These are phyloP conservation scores for Tragelaphus buxtoni DNA, from an alignment of 2,113 vertebrate species.

Conservation along the genomic window DNA sequence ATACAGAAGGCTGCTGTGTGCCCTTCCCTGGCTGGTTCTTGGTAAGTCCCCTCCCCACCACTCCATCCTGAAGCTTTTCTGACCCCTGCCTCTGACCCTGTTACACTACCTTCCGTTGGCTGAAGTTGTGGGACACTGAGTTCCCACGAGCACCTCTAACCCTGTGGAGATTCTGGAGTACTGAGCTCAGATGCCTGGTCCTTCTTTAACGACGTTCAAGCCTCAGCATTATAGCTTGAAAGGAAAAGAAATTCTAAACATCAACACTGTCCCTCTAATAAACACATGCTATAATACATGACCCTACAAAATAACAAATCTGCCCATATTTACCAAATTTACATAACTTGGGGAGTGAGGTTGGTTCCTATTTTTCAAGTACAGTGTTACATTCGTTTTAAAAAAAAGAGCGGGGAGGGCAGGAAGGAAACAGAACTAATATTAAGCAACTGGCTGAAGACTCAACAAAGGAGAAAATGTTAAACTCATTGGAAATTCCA, in stretches of 20 bases:
- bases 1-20: background rate
- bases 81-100: background rate
- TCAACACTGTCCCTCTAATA: background rate
- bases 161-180: background rate
- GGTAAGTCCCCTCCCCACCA: no score
- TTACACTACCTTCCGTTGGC: background rate
- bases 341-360: background rate
- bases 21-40: background rate
- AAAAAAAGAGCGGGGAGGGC: background rate
- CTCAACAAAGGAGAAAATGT: background rate
- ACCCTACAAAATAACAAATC: background rate
- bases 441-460: background rate
- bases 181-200: background rate
- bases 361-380: background rate
- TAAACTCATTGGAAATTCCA: background rate
- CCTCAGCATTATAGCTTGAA: background rate
- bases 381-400: background rate
- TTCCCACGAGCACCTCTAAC: background rate
- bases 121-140: background rate
- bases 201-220: background rate
- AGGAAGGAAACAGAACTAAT: background rate
- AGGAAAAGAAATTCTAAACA: background rate
- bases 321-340: background rate
- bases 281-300: background rate
- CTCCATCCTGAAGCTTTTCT: background rate